Base-by-base conservation (phyloP, 1,140 invertebrate genomes). In the Samia ricini region DNA sequence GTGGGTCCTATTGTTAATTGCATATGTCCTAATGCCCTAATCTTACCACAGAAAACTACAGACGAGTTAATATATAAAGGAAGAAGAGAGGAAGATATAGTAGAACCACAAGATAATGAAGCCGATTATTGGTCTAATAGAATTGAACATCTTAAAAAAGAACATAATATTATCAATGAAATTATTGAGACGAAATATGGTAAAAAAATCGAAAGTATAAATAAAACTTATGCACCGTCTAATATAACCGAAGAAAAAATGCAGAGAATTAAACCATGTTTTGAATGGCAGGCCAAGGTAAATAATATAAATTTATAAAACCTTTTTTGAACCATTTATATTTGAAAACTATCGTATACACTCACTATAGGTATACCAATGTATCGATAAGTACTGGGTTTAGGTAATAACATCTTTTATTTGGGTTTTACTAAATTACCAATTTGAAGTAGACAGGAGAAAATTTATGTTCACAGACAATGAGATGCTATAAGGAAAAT, bases 401-500 rank as follows among this genome's bases (percentile, higher is more conserved):
- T n/a, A n/a, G n/a, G n/a, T n/a, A n/a, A n/a, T n/a, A n/a, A n/a
- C n/a, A n/a, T n/a, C n/a, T n/a, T n/a, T n/a, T n/a, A n/a, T n/a
- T n/a, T n/a, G n/a, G n/a, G n/a, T n/a, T n/a, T n/a, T n/a, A n/a
- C n/a, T n/a, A n/a, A n/a, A n/a, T n/a, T n/a, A n/a, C n/a, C n/a
- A n/a, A 52, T 18, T 7, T 59, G 10, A 12, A 51, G 49, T 0
- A 51, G 26, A 29, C 26, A 29, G 10, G 26, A 29, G 26, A 29
- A 29, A 29, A 8, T 29, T 29, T 29, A 29, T 42, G 33, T 10
- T 82, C 78, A 36, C 77, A 89, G 86, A 88, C 88, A 26, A 63
- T 85, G 61, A 68, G 81, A 76, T 89, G 86, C 61, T 89, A 89
- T 61, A 79, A 88, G 82, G 85, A 86, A 36, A 88, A 89, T 77